These are phyloP conservation scores for Madoqua kirkii DNA, from an alignment of 2,113 vertebrate species.

Conservation along the genomic window DNA sequence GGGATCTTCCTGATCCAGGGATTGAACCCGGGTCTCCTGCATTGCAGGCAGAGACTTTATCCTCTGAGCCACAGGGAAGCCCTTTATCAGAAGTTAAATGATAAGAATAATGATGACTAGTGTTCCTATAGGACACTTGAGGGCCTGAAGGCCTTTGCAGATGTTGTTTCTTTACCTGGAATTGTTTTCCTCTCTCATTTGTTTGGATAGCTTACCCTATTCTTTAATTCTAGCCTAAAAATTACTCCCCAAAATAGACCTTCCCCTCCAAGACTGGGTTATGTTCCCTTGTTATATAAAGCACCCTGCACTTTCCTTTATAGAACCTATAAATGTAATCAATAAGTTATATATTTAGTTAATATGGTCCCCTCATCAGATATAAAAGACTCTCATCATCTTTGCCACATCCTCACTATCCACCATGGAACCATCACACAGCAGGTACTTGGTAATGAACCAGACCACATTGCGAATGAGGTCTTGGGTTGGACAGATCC, in stretches of 20 bases:
- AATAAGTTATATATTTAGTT: background rate
- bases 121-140: background rate
- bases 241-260: background rate
- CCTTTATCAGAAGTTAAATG: background rate
- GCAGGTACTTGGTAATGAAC: background rate
- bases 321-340: background rate
- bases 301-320: background rate
- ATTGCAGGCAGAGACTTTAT: too few relatives aligned
- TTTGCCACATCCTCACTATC: too few relatives aligned
- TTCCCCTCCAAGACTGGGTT: background rate
- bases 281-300: background rate
- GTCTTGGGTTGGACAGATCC: background rate
- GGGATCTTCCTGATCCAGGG: too few relatives aligned
- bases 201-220: background rate
- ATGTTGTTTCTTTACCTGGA: background rate
- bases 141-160: background rate
- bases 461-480: background rate
- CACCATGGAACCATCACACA: rapidly evolving
- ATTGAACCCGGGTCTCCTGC: too few relatives aligned
- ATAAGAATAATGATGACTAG: background rate
- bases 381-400: background rate
- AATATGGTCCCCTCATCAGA: background rate
- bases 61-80: too few relatives aligned
- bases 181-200: background rate
- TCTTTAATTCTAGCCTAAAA: background rate